Percentiles rank a stretch among this genome's conserved stretches.
These are phyloP conservation scores for Aproaerema taeniolella DNA, from an alignment of 2,888 invertebrate species.

Conservation along the genomic window DNA sequence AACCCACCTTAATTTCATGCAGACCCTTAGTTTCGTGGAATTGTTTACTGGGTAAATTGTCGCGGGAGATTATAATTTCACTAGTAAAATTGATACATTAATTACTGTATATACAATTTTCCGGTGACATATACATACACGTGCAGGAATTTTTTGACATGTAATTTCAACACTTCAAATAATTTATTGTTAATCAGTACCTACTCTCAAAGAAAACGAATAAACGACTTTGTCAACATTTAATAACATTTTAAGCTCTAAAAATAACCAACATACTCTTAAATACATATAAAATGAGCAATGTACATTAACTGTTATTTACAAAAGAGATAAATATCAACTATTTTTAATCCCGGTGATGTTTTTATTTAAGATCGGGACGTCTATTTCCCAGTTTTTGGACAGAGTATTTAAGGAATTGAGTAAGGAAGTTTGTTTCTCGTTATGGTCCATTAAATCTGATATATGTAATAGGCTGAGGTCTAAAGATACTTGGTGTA, in stretches of 20 bases:
- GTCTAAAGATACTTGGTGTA: slow-evolving; percentile 53
- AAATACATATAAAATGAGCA: slow-evolving; percentile 52
- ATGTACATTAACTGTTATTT: slow-evolving; percentile 72
- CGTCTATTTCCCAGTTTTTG: slow-evolving; percentile 52
- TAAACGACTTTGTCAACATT: slow-evolving; percentile 23
- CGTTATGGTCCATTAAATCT: slow-evolving; percentile 45
- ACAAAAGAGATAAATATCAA: slow-evolving; percentile 46
- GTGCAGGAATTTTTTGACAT: too few species aligned
- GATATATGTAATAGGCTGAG: slow-evolving; percentile 51
- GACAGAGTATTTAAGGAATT: slow-evolving; percentile 45
- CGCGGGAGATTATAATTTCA: too few species aligned
- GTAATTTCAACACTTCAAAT: too few species aligned
- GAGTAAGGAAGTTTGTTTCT: slow-evolving; percentile 37
- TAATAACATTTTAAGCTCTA: slow-evolving; percentile 49
- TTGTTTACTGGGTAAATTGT: too few species aligned
- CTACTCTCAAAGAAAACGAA: too few species aligned
- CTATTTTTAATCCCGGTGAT: slow-evolving; percentile 18
- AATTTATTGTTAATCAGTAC: too few species aligned
- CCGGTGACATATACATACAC: too few species aligned
- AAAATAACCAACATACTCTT: slow-evolving; percentile 58
- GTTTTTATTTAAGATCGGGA: slow-evolving; percentile 29
- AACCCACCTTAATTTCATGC: too few species aligned
- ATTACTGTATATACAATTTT: too few species aligned
- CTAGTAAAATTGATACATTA: too few species aligned
- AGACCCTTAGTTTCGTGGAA: too few species aligned